These are phyloP conservation scores for Ascaphus truei DNA, from an alignment of 2,113 vertebrate genomes.

Conservation along the genomic window DNA sequence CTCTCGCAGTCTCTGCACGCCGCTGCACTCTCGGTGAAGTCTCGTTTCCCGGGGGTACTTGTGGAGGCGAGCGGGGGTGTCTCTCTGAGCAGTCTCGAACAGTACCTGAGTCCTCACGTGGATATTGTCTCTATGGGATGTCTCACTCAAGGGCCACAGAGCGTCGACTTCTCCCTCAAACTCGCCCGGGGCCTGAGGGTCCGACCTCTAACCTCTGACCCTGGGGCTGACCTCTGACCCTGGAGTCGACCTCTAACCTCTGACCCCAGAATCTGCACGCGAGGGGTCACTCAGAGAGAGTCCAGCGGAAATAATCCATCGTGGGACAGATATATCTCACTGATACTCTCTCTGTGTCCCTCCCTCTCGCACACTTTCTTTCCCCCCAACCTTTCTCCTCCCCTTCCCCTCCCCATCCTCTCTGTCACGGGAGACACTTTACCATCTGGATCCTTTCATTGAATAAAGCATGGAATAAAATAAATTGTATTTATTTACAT, in stretches of 20 bases:
- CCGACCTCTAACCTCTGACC: too few species aligned
- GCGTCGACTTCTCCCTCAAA: slow-evolving; percentile 79
- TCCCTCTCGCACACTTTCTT: not conserved
- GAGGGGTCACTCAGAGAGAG: not conserved
- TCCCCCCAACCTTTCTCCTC: too few species aligned
- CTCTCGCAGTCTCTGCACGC: slow-evolving; percentile 60
- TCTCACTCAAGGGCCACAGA: slow-evolving; percentile 71
- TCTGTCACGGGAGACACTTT: too few species aligned
- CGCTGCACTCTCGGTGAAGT: slow-evolving; percentile 59
- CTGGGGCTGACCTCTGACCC: not conserved
- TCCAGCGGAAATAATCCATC: too few species aligned
- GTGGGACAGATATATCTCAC: too few species aligned
- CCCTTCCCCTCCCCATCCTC: too few species aligned
- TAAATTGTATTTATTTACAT: too few species aligned
- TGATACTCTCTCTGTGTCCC: too few species aligned
- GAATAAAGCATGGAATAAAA: too few species aligned
- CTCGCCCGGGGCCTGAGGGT: slow-evolving; percentile 35
- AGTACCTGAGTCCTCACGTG: slow-evolving; percentile 63
- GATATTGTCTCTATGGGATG: slow-evolving; percentile 76
- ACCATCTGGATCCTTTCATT: too few species aligned
- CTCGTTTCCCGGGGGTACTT: slow-evolving; percentile 51
- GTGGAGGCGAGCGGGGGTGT: slow-evolving; percentile 79
- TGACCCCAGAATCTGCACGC: not conserved
- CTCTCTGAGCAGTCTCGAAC: slow-evolving; percentile 50
- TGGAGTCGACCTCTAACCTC: not conserved